Conservation (phyloP, 2,113 vertebrate species). For the Phylloscopus whistleri region DNA sequence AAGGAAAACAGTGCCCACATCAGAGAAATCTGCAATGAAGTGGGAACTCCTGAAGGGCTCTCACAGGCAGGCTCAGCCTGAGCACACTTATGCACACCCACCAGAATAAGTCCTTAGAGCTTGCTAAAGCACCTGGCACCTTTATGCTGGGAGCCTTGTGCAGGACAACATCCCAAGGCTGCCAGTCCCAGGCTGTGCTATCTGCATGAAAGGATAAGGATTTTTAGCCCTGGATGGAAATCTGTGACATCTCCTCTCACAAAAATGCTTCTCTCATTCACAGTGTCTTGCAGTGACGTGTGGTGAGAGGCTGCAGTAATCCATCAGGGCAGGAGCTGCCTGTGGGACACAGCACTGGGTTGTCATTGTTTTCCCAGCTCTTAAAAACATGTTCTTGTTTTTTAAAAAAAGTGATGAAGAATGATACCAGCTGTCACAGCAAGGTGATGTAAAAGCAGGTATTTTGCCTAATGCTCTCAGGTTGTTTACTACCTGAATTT, state of each 20-base stretch:
- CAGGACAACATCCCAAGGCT: background rate
- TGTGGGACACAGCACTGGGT: background rate
- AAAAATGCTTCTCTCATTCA: background rate
- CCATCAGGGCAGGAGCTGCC: background rate
- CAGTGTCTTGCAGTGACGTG: background rate
- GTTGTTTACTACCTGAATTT: background rate
- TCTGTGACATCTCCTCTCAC: background rate
- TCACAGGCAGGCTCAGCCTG: background rate
- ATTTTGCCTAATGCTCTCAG: background rate
- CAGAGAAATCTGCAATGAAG: background rate
- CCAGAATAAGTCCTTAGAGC: background rate
- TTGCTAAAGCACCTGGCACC: fast-evolving
- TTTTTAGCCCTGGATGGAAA: background rate
- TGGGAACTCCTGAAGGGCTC: background rate
- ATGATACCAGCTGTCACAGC: background rate
- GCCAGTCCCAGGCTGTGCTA: background rate
- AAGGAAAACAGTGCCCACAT: background rate
- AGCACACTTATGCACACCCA: background rate
- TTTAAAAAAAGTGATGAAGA: background rate
- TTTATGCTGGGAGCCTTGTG: background rate
- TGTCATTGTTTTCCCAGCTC: background rate
- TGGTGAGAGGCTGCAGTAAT: background rate
- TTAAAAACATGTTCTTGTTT: background rate
- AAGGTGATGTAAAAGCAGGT: background rate
- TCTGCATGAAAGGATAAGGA: background rate